A percentile compares a stretch with the other conserved stretches of the same genome.
Evolutionary conservation across 2,888 invertebrate genomes (phyloP).

Genomic region (Aporophyla nigra): DNA sequence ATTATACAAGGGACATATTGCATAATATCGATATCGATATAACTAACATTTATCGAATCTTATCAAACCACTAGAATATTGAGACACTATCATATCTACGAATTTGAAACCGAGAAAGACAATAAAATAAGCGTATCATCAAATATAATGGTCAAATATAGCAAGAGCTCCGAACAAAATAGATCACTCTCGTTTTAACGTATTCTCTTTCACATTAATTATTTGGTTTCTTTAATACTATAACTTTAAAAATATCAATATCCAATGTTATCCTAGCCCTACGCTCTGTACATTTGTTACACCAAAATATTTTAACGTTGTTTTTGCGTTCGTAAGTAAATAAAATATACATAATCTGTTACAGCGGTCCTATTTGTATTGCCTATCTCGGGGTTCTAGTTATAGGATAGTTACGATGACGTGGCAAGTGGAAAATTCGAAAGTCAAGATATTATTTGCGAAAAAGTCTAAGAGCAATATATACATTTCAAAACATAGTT

Average conservation of each 20-base stretch:
- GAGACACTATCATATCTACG: constrained; percentile 13
- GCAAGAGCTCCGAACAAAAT: constrained; percentile 31
- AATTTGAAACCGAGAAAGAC: constrained; percentile 38
- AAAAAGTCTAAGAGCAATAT: constrained; percentile 41
- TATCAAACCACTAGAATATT: background rate
- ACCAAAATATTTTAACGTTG: constrained; percentile 29
- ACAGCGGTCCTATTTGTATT: constrained; percentile 33
- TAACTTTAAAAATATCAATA: constrained; percentile 54
- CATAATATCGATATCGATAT: constrained; percentile 9
- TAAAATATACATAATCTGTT: constrained; percentile 28
- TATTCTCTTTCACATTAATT: constrained; percentile 43
- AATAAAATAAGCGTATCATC: constrained; percentile 33
- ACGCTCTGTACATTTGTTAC: constrained; percentile 50
- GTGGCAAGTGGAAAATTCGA: constrained; percentile 46
- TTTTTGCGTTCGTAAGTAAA: constrained; percentile 33
- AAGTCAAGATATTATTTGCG: constrained; percentile 13
- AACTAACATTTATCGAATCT: constrained; percentile 7
- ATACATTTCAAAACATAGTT: constrained; percentile 45
- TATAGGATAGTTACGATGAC: background rate
- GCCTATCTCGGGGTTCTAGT: constrained; percentile 44
- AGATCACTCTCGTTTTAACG: constrained; percentile 33
- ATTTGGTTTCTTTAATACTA: constrained; percentile 65
- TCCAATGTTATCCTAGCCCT: constrained; percentile 50
- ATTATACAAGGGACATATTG: constrained; percentile 23
- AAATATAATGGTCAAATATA: constrained; percentile 16